Evolutionary conservation across 2,113 vertebrate species (phyloP).

Genomic region (Festucalex cinctus): DNA sequence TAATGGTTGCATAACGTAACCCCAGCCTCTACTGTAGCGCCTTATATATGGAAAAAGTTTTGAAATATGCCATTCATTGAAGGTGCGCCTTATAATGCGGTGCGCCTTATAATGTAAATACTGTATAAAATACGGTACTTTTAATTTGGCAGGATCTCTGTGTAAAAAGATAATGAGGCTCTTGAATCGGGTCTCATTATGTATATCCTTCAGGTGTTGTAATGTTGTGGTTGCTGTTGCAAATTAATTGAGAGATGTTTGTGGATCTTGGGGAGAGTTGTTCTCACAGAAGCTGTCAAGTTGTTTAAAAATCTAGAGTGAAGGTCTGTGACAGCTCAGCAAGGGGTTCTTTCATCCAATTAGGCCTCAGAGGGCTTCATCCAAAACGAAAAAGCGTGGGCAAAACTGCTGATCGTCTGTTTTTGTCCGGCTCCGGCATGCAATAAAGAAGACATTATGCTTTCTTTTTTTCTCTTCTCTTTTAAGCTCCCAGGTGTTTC

Average conservation of each 20-base stretch:
- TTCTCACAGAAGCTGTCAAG: conserved; percentile 27
- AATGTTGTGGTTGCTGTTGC: background rate
- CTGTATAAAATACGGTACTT: background rate
- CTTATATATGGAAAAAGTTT: too few relatives aligned
- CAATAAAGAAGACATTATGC: background rate
- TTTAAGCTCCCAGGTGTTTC: background rate
- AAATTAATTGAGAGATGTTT: conserved; percentile 1
- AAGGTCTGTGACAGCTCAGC: conserved; percentile 16
- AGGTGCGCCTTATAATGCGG: too few relatives aligned
- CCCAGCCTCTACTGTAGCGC: too few relatives aligned
- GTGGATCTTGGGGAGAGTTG: background rate
- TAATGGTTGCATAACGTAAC: too few relatives aligned
- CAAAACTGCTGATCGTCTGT: background rate
- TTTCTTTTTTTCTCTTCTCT: too few relatives aligned
- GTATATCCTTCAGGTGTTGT: background rate
- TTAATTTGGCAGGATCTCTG: background rate
- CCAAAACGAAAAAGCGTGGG: background rate
- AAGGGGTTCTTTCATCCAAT: conserved; percentile 19
- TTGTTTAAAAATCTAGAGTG: conserved; percentile 13
- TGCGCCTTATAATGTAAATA: too few relatives aligned
- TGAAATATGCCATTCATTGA: too few relatives aligned
- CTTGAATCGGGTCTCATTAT: background rate
- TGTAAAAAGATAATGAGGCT: background rate
- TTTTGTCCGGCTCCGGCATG: background rate
- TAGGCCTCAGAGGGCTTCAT: background rate